A percentile compares a stretch with the other conserved stretches of the same genome.
Evolutionary conservation across 2,113 vertebrate species (phyloP).

Genomic region (Erythrocebus patas): DNA sequence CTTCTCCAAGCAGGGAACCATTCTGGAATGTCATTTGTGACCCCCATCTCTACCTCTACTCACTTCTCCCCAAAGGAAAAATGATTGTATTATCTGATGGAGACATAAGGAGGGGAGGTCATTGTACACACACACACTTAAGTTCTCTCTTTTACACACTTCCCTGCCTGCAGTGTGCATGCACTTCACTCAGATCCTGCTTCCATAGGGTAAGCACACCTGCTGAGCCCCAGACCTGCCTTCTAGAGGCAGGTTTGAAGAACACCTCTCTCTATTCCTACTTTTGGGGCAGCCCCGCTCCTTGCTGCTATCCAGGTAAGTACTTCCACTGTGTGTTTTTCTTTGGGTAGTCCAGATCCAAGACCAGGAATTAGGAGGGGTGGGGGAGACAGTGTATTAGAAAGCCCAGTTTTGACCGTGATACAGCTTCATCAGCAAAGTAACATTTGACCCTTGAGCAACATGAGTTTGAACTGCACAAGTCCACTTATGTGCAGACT

Average conservation of each 20-base stretch:
- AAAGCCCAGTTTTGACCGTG: background rate
- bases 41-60: background rate
- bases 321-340: slow-evolving; percentile 31
- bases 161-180: background rate
- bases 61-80: slow-evolving; percentile 18
- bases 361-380: background rate
- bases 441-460: background rate
- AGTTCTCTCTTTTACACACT: background rate
- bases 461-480: background rate
- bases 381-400: background rate
- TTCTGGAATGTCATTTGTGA: background rate
- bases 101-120: background rate
- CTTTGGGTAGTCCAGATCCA: background rate
- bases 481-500: background rate
- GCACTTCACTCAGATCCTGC: background rate
- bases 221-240: background rate
- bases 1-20: background rate
- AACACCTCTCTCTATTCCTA: background rate
- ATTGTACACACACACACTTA: background rate
- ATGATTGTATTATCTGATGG: background rate
- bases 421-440: slow-evolving; percentile 22
- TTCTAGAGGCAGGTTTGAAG: slow-evolving; percentile 36
- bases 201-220: background rate
- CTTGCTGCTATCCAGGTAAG: slow-evolving; percentile 52
- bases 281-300: background rate